Conservation (phyloP, 2,797 vertebrate genomes). For the Lepilemur ruficaudatus region DNA sequence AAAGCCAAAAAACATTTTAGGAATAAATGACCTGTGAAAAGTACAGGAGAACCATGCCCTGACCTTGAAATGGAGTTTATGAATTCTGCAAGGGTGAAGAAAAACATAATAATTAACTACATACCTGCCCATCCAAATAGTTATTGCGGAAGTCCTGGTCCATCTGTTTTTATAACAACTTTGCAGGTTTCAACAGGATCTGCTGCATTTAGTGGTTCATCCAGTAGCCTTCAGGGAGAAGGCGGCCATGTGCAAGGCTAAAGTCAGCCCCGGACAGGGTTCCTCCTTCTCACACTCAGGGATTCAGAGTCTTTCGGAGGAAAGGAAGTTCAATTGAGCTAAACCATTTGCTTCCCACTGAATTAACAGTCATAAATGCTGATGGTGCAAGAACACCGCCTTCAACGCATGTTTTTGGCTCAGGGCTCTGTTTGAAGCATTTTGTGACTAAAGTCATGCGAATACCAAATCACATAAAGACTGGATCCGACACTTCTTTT, state of each 20-base stretch:
- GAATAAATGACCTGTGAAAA: slow-evolving; percentile 74
- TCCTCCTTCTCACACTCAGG: not conserved
- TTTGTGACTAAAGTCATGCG: not conserved
- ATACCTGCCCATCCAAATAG: not conserved
- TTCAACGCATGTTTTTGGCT: not conserved
- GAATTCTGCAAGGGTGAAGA: slow-evolving; percentile 66
- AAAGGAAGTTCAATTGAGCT: not conserved
- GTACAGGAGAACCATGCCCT: slow-evolving; percentile 56
- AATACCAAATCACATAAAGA: not conserved
- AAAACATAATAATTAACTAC: slow-evolving; percentile 68
- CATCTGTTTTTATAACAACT: slow-evolving; percentile 60
- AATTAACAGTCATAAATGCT: not conserved
- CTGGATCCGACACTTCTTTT: not conserved
- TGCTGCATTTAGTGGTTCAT: not conserved
- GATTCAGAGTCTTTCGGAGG: not conserved
- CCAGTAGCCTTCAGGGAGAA: not conserved
- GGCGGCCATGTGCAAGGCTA: no score
- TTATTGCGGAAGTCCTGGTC: slow-evolving; percentile 3
- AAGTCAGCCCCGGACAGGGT: not conserved
- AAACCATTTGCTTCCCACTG: not conserved
- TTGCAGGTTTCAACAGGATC: slow-evolving; percentile 20
- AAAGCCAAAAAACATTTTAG: not conserved
- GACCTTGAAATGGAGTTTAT: slow-evolving; percentile 71
- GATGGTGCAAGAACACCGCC: not conserved
- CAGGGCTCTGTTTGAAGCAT: not conserved